Conservation (phyloP, 2,888 invertebrate genomes). For the Balanococcus diminutus region DNA sequence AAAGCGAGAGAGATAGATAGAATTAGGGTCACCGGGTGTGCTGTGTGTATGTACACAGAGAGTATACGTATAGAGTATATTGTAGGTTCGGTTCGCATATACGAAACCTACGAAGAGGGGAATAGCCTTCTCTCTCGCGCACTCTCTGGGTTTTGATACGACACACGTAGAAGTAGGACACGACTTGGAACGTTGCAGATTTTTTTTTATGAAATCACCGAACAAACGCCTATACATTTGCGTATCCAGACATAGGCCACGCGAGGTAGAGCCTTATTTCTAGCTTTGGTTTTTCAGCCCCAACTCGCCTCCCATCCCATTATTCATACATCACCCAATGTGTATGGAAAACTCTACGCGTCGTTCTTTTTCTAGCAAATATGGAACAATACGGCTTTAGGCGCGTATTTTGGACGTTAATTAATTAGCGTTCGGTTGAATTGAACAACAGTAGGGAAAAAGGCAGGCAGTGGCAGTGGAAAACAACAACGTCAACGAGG, state of each 20-base stretch:
- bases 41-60: conserved; percentile 22
- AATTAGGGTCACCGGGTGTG: conserved; percentile 51
- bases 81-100: conserved; percentile 1
- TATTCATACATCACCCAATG: too few relatives aligned
- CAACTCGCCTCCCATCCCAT: not conserved
- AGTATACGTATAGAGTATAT: not conserved
- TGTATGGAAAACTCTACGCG: not conserved
- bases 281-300: not conserved
- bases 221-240: not conserved
- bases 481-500: not conserved
- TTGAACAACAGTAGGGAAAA: not conserved
- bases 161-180: conserved; percentile 46
- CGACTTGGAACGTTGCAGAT: conserved; percentile 48
- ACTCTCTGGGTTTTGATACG: conserved; percentile 35
- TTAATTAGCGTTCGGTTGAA: not conserved
- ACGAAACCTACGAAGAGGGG: conserved; percentile 12
- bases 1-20: conserved; percentile 45
- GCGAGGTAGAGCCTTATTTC: not conserved
- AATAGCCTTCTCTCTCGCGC: conserved; percentile 41
- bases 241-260: not conserved
- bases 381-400: not conserved
- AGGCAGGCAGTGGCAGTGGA: not conserved
- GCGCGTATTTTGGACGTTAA: not conserved
- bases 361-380: not conserved
- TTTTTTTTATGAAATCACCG: conserved; percentile 49